Evolutionary conservation across 2,888 invertebrate species (phyloP).

Genomic region (Archaeoteleia sp.): DNA sequence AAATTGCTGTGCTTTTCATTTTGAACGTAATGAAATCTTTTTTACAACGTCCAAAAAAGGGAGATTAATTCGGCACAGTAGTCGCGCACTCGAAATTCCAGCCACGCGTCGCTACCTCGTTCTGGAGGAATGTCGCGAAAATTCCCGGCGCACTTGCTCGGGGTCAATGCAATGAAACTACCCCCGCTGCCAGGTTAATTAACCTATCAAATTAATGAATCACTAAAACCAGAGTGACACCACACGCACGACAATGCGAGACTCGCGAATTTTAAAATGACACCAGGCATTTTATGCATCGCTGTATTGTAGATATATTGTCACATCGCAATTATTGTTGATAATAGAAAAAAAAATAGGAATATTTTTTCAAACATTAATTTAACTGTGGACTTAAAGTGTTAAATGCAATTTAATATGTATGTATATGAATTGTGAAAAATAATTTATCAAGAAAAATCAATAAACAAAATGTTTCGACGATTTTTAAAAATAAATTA

Average conservation of each 20-base stretch:
- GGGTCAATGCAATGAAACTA: constrained; percentile 62
- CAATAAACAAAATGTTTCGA: no score
- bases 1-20: not conserved
- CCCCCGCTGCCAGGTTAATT: constrained; percentile 62
- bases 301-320: no score
- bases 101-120: constrained; percentile 52
- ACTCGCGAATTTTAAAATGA: constrained; percentile 30
- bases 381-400: no score
- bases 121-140: constrained; percentile 65
- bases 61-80: constrained; percentile 22
- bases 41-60: constrained; percentile 5
- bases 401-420: no score
- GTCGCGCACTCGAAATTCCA: constrained; percentile 58
- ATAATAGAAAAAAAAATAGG: no score
- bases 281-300: no score
- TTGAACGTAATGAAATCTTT: constrained; percentile 14
- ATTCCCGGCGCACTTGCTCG: constrained; percentile 61
- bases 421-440: no score
- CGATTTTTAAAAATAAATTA: no score
- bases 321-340: no score
- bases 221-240: constrained; percentile 49
- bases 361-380: no score
- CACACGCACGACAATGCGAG: constrained; percentile 9
- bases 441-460: no score
- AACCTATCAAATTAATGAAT: constrained; percentile 68